Conservation (phyloP, 2,113 vertebrate species). For the Antechinus stuartii region DNA sequence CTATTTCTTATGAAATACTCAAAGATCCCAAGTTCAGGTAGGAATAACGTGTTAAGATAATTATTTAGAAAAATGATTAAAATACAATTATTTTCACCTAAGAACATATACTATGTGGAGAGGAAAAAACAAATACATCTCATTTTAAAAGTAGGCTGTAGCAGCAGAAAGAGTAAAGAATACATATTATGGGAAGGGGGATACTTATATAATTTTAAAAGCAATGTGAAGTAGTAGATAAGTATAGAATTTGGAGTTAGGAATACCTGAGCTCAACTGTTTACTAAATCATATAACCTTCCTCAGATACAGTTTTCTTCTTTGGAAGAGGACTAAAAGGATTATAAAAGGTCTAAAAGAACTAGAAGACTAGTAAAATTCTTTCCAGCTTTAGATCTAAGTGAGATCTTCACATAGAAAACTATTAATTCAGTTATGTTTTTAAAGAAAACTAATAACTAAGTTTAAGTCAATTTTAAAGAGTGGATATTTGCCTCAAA, state of each 20-base stretch:
- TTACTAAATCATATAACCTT: background rate
- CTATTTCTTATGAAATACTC: background rate
- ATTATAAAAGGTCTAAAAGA: no score
- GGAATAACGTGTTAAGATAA: background rate
- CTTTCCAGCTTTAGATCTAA: background rate
- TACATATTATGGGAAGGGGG: background rate
- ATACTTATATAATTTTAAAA: background rate
- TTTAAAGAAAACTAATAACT: background rate
- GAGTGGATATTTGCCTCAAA: background rate
- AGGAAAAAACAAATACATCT: background rate
- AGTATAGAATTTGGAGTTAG: background rate
- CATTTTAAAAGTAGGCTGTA: background rate
- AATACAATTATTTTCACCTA: rapidly evolving
- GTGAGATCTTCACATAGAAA: background rate
- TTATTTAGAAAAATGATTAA: rapidly evolving
- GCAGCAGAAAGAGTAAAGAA: background rate
- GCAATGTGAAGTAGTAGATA: background rate
- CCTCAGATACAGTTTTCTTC: background rate
- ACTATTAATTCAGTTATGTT: background rate
- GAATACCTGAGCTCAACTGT: background rate
- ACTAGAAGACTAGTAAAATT: background rate
- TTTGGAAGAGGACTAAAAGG: background rate
- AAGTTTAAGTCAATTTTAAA: background rate
- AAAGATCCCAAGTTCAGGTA: background rate
- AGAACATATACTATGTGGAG: rapidly evolving